Evolutionary conservation across 2,888 invertebrate species (phyloP), one percentile per base, ranked within the genome.

Genomic region (Synergus itoensis): DNA sequence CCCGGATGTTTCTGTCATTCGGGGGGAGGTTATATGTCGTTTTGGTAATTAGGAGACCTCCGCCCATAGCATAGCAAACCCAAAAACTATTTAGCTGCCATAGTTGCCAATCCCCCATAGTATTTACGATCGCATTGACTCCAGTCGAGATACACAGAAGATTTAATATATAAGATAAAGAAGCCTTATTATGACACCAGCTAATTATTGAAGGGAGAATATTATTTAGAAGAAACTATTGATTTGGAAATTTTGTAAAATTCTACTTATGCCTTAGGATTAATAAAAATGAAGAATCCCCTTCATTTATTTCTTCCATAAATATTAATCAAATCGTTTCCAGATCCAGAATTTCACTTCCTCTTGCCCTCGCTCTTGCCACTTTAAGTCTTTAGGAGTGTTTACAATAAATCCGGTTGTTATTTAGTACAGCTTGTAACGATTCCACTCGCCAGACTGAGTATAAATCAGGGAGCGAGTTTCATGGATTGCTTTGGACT

Each of bases 61-160:
- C 79, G 79, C 80, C 76, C 63, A 67, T 65, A 69, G 43, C 80
- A 76, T 81, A 80, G 65, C 78, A 64, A 78, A 80, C 77, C 77
- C 81, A 83, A 79, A 85, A 85, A 81, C 85, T 85, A 84, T 85
- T 87, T 86, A 84, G 85, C 85, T 85, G 85, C 84, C 84, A 83
- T 69, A 79, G 64, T 81, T 78, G 53, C 79, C 64, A 64, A 76
- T 69, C 80, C 75, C 21, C 65, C 40, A 77, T 79, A 78, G 79
- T 77, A 62, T 82, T 84, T 80, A 84, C 73, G 76, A 77, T 64
- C 75, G 78, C 76, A 80, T 63, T 77, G 40, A 76, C 65, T 45
- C 79, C 62, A 53, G 73, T 53, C 48, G 36, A 36, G 73, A 73
- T 36, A 73, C 11, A 69, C 60, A 21, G 21, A 21, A 21, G 21